Evolutionary conservation across 2,797 vertebrate genomes (phyloP), one percentile per base, ranked within the genome.

Genomic region (Gastrophryne carolinensis): DNA sequence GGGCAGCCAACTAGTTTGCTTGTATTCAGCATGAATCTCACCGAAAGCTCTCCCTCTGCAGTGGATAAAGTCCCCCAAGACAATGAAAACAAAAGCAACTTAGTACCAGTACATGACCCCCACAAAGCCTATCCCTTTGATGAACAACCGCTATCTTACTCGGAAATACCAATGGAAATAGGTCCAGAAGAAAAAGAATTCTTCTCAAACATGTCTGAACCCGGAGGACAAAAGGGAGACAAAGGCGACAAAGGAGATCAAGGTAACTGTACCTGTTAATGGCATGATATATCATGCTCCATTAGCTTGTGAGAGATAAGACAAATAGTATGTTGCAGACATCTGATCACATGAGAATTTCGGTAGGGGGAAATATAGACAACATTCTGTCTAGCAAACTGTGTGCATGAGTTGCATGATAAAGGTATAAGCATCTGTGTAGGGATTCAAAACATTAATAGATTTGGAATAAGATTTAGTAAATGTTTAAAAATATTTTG

Each of bases 211-310:
- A 79, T 34, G 76, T 37, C 37, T 0, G 15, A 50, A 69, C 50
- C 11, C 0, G 0, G n/a, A 79, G 66, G 77, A 83, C 82, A 84
- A 86, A 79, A 87, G 65, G 72, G 47, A 81, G 41, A 63, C 3
- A 23, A 3, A 26, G 79, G 73, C 39, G 82, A 79, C 58, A 82
- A 35, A 66, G 75, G 73, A 27, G 30, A 83, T 68, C 71, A 27
- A 19, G 79, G 80, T 62, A 80, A 82, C 80, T 73, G 80, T 72
- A 83, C 81, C 78, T 58, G 67, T 79, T 78, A 35, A 21, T 61
- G 39, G 37, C 37, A 12, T 1, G 13, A 44, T 72, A 47, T 34
- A 53, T 73, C 81, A 82, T 63, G 79, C n/a, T 5, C 23, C 58
- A 37, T 72, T 64, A 58, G 49, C 37, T 29, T 53, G 49, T 64